Evolutionary conservation across 2,113 vertebrate species (phyloP), one percentile per base, ranked within the genome.

Genomic region (Campylomormyrus numenius): DNA sequence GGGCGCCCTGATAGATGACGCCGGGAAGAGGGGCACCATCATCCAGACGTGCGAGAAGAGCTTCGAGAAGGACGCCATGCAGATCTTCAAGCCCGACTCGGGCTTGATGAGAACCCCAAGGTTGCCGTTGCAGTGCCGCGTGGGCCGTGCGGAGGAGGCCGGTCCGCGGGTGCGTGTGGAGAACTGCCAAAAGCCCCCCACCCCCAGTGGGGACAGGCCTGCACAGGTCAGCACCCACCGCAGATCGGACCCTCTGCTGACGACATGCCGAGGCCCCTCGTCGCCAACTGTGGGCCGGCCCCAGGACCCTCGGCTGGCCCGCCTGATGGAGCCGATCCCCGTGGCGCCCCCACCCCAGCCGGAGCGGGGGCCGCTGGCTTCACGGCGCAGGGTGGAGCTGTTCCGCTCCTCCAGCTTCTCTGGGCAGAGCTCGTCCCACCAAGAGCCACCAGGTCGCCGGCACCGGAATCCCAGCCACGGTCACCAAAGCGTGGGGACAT

Each of bases 1-100:
- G 97, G 94, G 96, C 0, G 91, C 95, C 0, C 92, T 98, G 91
- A 97, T 98, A 90, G 94, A 96, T 80, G 96, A 97, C 1, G 97
- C 97, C 0, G 93, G 95, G 52, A 95, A 35, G 35, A 94, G 97
- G 27, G 96, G 96, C 0, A 95, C 95, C 56, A 96, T 97, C 17
- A 91, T 97, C 35, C 94, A 90, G 90, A 97, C 97, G 0, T 91
- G 85, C 0, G 94, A 95, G 90, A 91, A 90, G 3, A 93, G 58
- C 85, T 97, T 97, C 7, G 93, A 92, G 46, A 93, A 89, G 0
- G 95, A 96, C 1, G 94, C 94, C 0, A 0, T 1, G 27, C 96
- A 93, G 91, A 96, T 97, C 87, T 92, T 97, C 88, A 98, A 98
- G 88, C 91, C 93, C 0, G 95, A 92, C 31, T 17, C 93, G 0